phyloP scores from a whole-genome alignment of 2,888 invertebrate genomes.

The Zhuqinia jingwanae region DNA sequence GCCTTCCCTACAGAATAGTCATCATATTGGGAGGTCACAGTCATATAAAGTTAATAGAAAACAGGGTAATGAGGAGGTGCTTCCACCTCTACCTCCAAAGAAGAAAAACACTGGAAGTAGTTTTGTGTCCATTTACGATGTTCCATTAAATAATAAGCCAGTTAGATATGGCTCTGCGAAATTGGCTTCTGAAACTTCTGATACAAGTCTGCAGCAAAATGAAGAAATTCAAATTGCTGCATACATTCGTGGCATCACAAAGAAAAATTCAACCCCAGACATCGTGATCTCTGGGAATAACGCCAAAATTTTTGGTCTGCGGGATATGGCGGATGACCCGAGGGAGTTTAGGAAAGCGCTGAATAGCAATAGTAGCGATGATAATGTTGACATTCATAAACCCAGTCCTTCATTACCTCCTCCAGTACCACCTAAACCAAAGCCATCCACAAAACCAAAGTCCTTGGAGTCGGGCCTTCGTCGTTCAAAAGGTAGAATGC shows the following conservation, averaged over 20 bases:
- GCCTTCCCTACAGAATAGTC: neutral
- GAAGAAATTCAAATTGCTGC: conserved; percentile 42
- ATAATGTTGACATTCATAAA: conserved; percentile 55
- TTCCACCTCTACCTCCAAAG: conserved; percentile 76
- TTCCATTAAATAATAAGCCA: conserved; percentile 75
- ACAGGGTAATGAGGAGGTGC: conserved; percentile 34
- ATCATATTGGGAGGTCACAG: conserved; percentile 56
- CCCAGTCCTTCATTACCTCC: conserved; percentile 56
- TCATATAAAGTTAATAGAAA: conserved; percentile 59
- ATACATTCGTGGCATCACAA: conserved; percentile 66
- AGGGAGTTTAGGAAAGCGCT: conserved; percentile 33
- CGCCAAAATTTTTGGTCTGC: conserved; percentile 22
- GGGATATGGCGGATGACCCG: conserved; percentile 1
- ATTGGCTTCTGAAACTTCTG: conserved; percentile 12
- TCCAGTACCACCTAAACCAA: conserved; percentile 66
- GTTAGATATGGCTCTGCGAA: conserved; percentile 39
- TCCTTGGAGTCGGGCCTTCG: conserved; percentile 40
- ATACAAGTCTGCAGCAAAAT: neutral
- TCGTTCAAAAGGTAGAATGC: conserved; percentile 22
- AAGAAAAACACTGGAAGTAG: conserved; percentile 56
- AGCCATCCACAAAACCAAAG: conserved; percentile 59
- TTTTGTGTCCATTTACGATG: conserved; percentile 69
- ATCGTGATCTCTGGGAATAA: conserved; percentile 70
- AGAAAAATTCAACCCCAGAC: conserved; percentile 78
- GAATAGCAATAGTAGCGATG: conserved; percentile 52